A percentile compares a stretch with the other conserved stretches of the same genome.
These are phyloP conservation scores for Onychostruthus taczanowskii DNA, from an alignment of 2,113 vertebrate genomes.

Conservation along the genomic window DNA sequence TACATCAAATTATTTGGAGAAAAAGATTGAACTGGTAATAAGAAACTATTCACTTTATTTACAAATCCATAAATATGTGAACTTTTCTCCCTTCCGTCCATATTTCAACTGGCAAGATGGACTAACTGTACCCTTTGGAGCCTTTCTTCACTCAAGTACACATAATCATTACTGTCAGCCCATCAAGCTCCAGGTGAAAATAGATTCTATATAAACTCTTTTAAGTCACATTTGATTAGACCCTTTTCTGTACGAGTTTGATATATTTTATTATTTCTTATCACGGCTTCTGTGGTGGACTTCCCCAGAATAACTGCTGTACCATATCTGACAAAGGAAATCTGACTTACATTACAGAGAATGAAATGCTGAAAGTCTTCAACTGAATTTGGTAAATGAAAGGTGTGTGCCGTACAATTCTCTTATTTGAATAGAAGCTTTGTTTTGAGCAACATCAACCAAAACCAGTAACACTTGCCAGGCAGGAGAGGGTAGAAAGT, in stretches of 20 bases:
- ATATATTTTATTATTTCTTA: slow-evolving; percentile 35
- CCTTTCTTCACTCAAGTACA: slow-evolving; percentile 21
- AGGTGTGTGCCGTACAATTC: neutral
- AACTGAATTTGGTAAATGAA: neutral
- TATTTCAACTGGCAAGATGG: neutral
- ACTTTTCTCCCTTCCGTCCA: neutral
- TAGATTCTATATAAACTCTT: slow-evolving; percentile 35
- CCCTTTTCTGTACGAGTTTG: neutral
- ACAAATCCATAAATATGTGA: neutral
- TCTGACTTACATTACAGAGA: neutral
- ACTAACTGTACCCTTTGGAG: neutral
- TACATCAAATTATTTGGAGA: neutral
- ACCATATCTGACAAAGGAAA: neutral
- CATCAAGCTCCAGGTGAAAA: slow-evolving; percentile 48
- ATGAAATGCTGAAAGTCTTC: neutral
- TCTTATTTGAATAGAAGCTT: neutral
- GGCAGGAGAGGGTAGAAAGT: neutral
- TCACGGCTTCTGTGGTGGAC: neutral
- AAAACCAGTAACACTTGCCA: neutral
- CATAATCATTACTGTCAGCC: slow-evolving; percentile 47
- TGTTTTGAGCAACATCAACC: neutral
- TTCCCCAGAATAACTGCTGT: neutral
- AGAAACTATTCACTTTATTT: neutral
- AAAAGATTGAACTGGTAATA: neutral
- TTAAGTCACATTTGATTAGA: slow-evolving; percentile 54